Evolutionary conservation across 2,797 vertebrate genomes (phyloP), one percentile per base, ranked within the genome.

Genomic region (Melanotaenia maccullochi): DNA sequence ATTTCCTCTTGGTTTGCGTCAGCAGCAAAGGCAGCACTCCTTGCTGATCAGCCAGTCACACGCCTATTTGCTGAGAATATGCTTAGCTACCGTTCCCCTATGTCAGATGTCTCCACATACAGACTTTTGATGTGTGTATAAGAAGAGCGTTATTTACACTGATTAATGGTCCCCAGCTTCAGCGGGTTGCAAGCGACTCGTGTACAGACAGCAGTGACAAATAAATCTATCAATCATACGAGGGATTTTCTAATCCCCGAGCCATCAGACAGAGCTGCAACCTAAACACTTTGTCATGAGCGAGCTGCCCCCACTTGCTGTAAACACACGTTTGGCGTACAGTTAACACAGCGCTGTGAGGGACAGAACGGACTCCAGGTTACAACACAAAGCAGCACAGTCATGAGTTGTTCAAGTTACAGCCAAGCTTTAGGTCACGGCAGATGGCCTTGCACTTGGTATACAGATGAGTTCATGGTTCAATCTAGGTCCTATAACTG

Each of bases 171-270:
- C 66, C 75, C 82, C 68, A 58, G 87, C 81, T 88, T 60, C 76
- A 77, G 90, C 74, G 55, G 83, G 73, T 71, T 84, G 84, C 84
- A 87, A 90, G 85, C 85, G 13, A 87, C 87, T 84, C 24, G 84
- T 73, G 75, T 86, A 82, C 88, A 84, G 89, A 90, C 89, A 90
- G 86, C 86, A 40, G 40, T 90, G 91, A 92, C 92, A 94, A 94
- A 95, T 94, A 92, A 90, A 93, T 93, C 93, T 87, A 95, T 94
- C 93, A 93, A 95, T 94, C 93, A 94, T 88, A 79, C 51, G 60
- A 57, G 75, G 85, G 86, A 78, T 87, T 91, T 88, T 91, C 85
- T 91, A 92, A 93, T 93, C 92, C 89, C 85, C 13, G 69, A 87
- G 84, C 90, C 88, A 89, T 94, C 89, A 91, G 67, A 73, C 82